These are phyloP conservation scores for Diuraphis noxia DNA, from an alignment of 1,140 invertebrate species.

Conservation along the genomic window DNA sequence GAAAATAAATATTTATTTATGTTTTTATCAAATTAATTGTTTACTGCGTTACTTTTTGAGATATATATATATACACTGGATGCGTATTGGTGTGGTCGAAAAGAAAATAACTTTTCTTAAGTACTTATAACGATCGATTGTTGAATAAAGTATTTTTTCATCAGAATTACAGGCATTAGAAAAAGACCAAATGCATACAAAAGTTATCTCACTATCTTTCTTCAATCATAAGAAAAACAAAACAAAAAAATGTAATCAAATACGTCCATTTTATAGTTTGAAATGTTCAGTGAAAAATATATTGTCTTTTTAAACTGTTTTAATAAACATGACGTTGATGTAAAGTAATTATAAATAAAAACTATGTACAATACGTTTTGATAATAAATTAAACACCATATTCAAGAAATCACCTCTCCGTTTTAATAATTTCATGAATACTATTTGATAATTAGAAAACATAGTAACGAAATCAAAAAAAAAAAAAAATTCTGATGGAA, in stretches of 20 bases:
- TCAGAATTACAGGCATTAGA: background rate
- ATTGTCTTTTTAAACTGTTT: background rate
- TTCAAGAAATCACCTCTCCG: background rate
- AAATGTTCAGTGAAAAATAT: background rate
- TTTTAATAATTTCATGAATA: background rate
- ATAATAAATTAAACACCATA: background rate
- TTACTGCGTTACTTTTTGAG: background rate
- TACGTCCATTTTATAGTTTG: background rate
- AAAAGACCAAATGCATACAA: background rate
- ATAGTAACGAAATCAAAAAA: background rate
- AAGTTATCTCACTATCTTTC: background rate
- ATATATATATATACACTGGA: conserved; percentile 16
- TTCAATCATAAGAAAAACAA: conserved; percentile 9
- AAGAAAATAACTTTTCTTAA: conserved; percentile 8
- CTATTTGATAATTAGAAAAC: background rate
- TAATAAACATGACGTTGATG: background rate
- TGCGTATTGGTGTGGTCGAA: background rate
- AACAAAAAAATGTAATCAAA: background rate
- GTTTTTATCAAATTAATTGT: conserved; percentile 13
- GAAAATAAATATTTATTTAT: background rate
- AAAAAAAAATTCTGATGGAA: no score
- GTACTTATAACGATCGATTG: conserved; percentile 30
- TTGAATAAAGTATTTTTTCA: conserved; percentile 14
- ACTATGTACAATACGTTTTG: background rate
- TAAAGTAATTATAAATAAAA: background rate